Base-by-base conservation (phyloP, 2,888 invertebrate genomes). In the Idaea biselata region DNA sequence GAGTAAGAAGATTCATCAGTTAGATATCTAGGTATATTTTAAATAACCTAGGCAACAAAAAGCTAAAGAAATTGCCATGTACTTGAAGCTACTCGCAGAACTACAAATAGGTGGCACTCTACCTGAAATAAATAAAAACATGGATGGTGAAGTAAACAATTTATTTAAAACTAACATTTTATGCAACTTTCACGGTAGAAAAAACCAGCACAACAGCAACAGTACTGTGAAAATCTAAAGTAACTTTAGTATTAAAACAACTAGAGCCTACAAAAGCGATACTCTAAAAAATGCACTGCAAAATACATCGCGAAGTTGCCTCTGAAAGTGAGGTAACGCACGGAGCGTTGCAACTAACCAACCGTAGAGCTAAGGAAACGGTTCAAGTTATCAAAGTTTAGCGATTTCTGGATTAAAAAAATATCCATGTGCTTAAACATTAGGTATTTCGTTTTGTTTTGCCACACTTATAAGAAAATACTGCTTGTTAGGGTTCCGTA, bases 261-360 rank as follows among this genome's bases (percentile, higher is more conserved):
- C 81, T 82, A 68, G 72, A 77, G 84, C 84, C 82, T 87, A 90
- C 90, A 91, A 89, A 89, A 89, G 88, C 87, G 87, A 90, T 89
- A 89, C 89, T 89, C 86, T 88, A 88, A 91, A 91, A 91, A 91
- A 90, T 89, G 89, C 89, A 87, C 82, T 84, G 87, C 82, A 85
- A 91, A 89, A 90, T 90, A 89, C 89, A 90, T 89, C 82, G 87
- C 86, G 77, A 86, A 90, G 89, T 91, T 90, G 87, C 88, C 85
- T 84, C 84, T 87, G 87, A 87, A 87, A 89, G 88, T 89, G 86
- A 90, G 87, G 90, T 88, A 90, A 90, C 89, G 91, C 91, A 90
- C 86, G 86, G 84, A 86, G 86, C 89, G 89, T 84, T 86, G 87
- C 87, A 86, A 82, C 91, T 91, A 92, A 91, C 91, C 89, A 91